Base-by-base conservation (phyloP, 1,140 invertebrate genomes). In the Platyscapa corneri region DNA sequence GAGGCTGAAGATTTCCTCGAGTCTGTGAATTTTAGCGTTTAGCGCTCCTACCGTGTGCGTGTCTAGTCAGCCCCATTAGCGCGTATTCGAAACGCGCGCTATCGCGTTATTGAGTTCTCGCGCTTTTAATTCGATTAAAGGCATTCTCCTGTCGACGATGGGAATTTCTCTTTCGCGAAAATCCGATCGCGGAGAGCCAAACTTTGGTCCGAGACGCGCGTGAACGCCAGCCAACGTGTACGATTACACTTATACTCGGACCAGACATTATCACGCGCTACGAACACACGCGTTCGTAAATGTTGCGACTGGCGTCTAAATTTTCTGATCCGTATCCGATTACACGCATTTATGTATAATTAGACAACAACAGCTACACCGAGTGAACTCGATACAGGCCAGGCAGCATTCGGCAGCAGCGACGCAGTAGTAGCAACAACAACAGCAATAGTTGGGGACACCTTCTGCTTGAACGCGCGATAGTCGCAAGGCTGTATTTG, bases 321-420 rank as follows among this genome's bases (percentile, higher is more conserved):
- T 74, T 42, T 74, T 42, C 37, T 74, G 70, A 74, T 74, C 39
- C 18, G 14, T 74, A 74, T 74, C 37, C 34, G 20, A 74, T 74
- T 74, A 27, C 70, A 32, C 8, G 27, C 1, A 74, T n/a, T 70
- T 67, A 32, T 34, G 12, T 8, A 67, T 67, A 67, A 34, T 34
- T 67, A 34, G 64, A 34, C 16, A n/a, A 32, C 6, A 67, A 34
- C 32, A 6, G 5, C 8, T 7, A 64, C 12, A 32, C 32, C 32
- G 8, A 14, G 30, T 67, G 30, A 20, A 67, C 32, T 67, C 64
- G 64, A 10, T 67, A 34, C n/a, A 67, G 1, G 12, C 0, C 3
- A 34, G 10, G 32, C 8, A 65, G 3, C 23, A 14, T 67, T 60
- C 3, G 27, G 27, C 27, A 60, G 10, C 16, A 46, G 12, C 12